Base-by-base conservation (phyloP, 2,113 vertebrate species). In the Eudyptes chrysolophus region DNA sequence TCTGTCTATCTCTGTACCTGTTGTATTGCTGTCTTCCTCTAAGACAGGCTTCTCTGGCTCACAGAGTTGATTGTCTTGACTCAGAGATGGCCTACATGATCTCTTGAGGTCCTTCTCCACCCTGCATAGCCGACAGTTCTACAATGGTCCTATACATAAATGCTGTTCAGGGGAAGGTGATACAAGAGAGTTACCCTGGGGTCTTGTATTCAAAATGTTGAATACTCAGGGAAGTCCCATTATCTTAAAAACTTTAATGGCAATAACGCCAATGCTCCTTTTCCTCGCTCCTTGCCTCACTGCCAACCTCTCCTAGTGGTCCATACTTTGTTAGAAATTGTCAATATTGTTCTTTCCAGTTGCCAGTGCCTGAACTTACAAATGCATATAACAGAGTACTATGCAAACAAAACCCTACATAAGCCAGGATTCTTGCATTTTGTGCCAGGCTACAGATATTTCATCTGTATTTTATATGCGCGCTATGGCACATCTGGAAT, bases 21-120 rank as follows among this genome's bases (percentile, higher is more conserved):
- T 16, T 75, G 12, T 32, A 16, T 42, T 51, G 17, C 32, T 46
- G 25, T 34, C n/a, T 84, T 75, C 22, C 32, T 38, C 22, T 51
- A 51, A 78, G 78, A 79, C 29, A 64, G 11, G 11, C 24, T 84
- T 66, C 22, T 72, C 34, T 46, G 24, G 8, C 77, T 75, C 46
- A 58, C 10, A 13, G 32, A 52, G 27, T 30, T 86, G 15, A 8
- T 49, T 58, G 25, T 32, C 74, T 78, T 54, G 14, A 62, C 11
- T 84, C 3, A 46, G 21, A 80, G 25, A 51, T 3, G 3, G 10
- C 27, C 18, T 11, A 57, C 5, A 3, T 0, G 0, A 66, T 34
- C 27, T 61, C 26, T 27, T 27, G 15, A 81, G 36, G 34, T 81
- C 21, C 19, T 74, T 40, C 13, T 42, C 36, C 42, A 46, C 11